phyloP scores from a whole-genome alignment of 2,797 vertebrate species.

The Sebastes vulpes region DNA sequence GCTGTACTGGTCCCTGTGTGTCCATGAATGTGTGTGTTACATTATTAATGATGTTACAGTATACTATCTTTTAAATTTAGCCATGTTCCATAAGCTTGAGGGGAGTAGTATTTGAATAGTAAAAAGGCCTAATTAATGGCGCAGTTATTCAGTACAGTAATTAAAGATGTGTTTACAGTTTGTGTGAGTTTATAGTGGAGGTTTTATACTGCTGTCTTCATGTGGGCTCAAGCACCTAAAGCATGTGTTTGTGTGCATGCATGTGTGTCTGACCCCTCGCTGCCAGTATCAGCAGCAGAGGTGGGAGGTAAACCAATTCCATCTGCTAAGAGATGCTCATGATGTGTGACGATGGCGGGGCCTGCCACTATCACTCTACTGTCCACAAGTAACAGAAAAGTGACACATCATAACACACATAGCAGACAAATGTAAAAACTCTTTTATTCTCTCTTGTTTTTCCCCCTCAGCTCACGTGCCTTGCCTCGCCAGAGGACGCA shows the following conservation, averaged over 20 bases:
- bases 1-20: constrained; percentile 33
- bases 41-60: constrained; percentile 65
- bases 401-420: not conserved
- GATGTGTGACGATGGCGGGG: constrained; percentile 11
- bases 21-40: constrained; percentile 36
- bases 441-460: not conserved
- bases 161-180: not conserved
- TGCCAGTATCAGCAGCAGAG: constrained; percentile 17
- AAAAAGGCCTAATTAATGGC: constrained; percentile 3
- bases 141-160: not conserved
- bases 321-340: constrained; percentile 18
- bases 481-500: not conserved
- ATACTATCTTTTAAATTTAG: constrained; percentile 41
- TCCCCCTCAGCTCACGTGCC: not conserved
- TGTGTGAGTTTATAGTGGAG: not conserved
- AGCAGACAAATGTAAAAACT: not conserved
- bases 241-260: not conserved
- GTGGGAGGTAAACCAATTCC: constrained; percentile 40
- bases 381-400: constrained; percentile 8
- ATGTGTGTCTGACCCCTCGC: not conserved
- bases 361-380: not conserved
- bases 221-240: not conserved
- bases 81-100: constrained; percentile 12
- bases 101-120: not conserved
- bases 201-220: not conserved